Evolutionary conservation across 2,797 vertebrate genomes (phyloP).

Genomic region (Poeciliopsis gracilis): DNA sequence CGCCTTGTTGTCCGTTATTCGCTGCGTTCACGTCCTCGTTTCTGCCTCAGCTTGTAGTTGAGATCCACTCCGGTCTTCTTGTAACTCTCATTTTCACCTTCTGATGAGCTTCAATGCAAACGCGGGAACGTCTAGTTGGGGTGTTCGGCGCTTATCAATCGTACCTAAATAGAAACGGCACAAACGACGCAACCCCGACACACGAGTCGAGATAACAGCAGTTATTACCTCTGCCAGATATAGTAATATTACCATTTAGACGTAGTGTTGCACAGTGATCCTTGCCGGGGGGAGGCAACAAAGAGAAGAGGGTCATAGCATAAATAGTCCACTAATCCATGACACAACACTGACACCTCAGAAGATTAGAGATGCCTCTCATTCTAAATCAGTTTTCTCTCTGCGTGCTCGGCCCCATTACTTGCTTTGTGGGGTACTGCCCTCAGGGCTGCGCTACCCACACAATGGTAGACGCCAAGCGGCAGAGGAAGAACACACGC

Average conservation of each 20-base stretch:
- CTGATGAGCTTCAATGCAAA: not conserved
- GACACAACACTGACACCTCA: slow-evolving; percentile 61
- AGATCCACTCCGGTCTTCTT: not conserved
- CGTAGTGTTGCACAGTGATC: slow-evolving; percentile 36
- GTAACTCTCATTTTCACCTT: not conserved
- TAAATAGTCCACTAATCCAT: slow-evolving; percentile 62
- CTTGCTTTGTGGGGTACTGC: slow-evolving; percentile 71
- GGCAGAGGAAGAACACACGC: slow-evolving; percentile 32
- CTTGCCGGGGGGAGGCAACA: slow-evolving; percentile 47
- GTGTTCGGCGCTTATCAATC: not conserved
- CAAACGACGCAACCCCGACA: slow-evolving; percentile 5
- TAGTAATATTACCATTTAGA: slow-evolving; percentile 34
- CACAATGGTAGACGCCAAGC: slow-evolving; percentile 57
- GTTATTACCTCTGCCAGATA: slow-evolving; percentile 18
- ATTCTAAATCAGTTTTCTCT: slow-evolving; percentile 69
- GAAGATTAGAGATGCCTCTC: slow-evolving; percentile 66
- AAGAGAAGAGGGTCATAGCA: slow-evolving; percentile 53
- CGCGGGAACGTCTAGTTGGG: not conserved
- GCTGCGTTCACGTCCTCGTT: not conserved
- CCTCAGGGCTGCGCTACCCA: slow-evolving; percentile 66
- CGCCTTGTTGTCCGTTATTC: not conserved
- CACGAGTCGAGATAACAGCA: slow-evolving; percentile 6
- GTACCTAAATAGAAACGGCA: slow-evolving; percentile 12
- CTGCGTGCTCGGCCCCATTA: slow-evolving; percentile 76
- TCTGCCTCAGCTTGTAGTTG: not conserved